Percentiles rank a stretch among this genome's conserved stretches.
Evolutionary conservation across 2,888 invertebrate genomes (phyloP).

Genomic region (Ceriagrion tenellum): DNA sequence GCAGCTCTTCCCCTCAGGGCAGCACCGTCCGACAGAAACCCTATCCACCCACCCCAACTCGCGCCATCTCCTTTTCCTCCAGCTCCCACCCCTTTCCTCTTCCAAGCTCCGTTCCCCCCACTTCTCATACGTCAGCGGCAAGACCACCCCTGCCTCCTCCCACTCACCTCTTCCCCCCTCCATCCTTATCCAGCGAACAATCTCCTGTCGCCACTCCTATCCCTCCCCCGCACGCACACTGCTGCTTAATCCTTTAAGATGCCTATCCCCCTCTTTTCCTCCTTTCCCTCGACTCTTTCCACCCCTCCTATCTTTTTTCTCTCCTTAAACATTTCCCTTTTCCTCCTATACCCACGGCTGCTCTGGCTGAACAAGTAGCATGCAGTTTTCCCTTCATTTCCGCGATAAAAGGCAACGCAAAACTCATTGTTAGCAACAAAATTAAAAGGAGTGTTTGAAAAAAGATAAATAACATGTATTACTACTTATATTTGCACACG

Average conservation of each 20-base stretch:
- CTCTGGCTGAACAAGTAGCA: no score
- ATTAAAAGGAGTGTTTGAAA: no score
- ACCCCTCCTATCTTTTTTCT: no score
- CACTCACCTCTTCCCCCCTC: background rate
- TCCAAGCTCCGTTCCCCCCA: background rate
- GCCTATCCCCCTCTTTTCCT: background rate
- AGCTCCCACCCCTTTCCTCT: background rate
- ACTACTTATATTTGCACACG: no score
- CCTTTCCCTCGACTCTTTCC: background rate
- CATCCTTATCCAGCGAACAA: background rate
- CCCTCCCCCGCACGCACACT: background rate
- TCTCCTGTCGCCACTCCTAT: background rate
- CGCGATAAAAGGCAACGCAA: no score
- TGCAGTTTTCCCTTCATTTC: no score
- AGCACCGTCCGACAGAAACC: background rate
- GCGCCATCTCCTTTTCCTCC: background rate
- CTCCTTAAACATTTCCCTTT: no score
- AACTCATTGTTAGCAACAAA: no score
- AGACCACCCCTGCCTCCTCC: background rate
- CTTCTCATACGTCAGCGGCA: background rate
- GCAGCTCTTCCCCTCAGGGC: background rate
- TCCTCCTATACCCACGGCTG: no score
- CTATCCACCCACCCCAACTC: background rate
- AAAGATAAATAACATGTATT: no score
- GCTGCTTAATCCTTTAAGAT: background rate